Percentiles rank a stretch among this genome's conserved stretches.
Evolutionary conservation across 2,113 vertebrate species (phyloP).

Genomic region (Anoplopoma fimbria): DNA sequence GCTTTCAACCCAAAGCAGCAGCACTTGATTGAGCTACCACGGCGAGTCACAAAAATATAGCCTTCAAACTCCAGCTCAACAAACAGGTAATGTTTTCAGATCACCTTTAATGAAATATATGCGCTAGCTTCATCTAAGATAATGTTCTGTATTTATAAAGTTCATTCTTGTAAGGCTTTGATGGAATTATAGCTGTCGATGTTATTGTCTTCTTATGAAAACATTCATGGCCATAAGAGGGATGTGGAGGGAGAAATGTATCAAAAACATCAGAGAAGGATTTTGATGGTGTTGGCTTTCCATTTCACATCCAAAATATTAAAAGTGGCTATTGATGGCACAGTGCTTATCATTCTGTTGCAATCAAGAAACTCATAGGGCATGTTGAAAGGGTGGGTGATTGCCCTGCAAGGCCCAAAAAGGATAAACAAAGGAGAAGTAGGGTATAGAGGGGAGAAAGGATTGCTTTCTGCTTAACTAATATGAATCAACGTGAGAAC

Average conservation of each 20-base stretch:
- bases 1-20: slow-evolving; percentile 57
- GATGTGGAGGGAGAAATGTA: not conserved
- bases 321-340: not conserved
- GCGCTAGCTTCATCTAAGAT: not conserved
- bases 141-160: slow-evolving; percentile 4
- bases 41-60: slow-evolving; percentile 47
- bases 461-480: not conserved
- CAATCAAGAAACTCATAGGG: not conserved
- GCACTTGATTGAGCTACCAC: slow-evolving; percentile 47
- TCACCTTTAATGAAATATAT: slow-evolving; percentile 45
- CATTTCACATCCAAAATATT: not conserved
- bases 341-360: not conserved
- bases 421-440: slow-evolving; percentile 14
- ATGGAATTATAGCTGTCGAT: not conserved
- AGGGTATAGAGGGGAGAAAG: not conserved
- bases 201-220: not conserved
- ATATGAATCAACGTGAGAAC: not conserved
- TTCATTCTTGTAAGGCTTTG: not conserved
- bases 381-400: not conserved
- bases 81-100: slow-evolving; percentile 65
- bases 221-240: not conserved
- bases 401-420: slow-evolving; percentile 6
- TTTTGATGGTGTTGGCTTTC: not conserved
- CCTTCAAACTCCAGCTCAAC: slow-evolving; percentile 55
- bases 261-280: not conserved